Evolutionary conservation across 2,797 vertebrate genomes (phyloP).

Genomic region (Gymnothorax reevesii): DNA sequence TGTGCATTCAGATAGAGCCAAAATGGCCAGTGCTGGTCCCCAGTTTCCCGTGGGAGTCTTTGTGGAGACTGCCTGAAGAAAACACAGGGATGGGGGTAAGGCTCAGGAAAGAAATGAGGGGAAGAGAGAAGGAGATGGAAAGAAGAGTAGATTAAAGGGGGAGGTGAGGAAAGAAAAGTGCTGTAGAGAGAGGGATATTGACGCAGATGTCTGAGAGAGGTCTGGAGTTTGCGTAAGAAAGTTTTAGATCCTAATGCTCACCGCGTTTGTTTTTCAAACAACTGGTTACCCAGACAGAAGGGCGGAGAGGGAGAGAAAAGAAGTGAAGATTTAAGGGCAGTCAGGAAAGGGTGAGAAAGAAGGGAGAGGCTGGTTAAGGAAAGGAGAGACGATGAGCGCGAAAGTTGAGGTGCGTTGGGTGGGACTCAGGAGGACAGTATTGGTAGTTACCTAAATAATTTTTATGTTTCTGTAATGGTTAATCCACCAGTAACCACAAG

Average conservation of each 20-base stretch:
- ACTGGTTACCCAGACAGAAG: neutral
- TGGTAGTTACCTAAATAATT: too few relatives aligned
- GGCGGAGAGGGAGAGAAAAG: neutral
- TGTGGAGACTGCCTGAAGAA: constrained; percentile 35
- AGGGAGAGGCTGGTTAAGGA: neutral
- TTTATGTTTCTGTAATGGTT: too few relatives aligned
- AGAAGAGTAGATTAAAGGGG: neutral
- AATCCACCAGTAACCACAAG: too few relatives aligned
- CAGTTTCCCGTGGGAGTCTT: constrained; percentile 42
- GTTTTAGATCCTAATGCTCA: neutral
- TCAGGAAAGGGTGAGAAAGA: neutral
- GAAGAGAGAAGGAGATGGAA: neutral
- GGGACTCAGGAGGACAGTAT: neutral
- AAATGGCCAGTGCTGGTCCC: constrained; percentile 41
- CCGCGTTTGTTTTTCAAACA: neutral
- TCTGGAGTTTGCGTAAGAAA: neutral
- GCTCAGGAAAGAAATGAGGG: neutral
- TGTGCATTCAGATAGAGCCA: constrained; percentile 22
- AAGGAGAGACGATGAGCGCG: neutral
- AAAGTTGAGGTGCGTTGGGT: constrained; percentile 15
- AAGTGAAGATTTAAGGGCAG: neutral
- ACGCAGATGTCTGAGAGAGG: neutral
- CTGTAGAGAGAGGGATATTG: neutral
- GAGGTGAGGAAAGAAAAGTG: neutral
- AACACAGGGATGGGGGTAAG: neutral